phyloP scores from a whole-genome alignment of 2,797 vertebrate species.

The Knipowitschia caucasica region DNA sequence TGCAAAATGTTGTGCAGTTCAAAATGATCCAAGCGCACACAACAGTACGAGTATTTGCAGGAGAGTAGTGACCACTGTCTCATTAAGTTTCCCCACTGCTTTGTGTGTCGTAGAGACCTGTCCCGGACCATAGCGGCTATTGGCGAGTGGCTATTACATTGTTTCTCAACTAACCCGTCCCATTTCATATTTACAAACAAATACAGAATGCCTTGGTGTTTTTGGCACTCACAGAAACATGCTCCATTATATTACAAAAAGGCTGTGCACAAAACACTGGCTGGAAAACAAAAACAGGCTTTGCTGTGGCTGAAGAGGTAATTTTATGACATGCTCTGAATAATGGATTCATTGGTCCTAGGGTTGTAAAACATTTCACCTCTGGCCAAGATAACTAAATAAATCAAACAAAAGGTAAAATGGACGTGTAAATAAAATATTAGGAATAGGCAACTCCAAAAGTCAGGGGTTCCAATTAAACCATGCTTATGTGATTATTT shows the following conservation, averaged over 20 bases:
- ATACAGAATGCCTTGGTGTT: conserved; percentile 1
- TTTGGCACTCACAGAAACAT: conserved; percentile 15
- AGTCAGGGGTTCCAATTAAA: conserved; percentile 6
- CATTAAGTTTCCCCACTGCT: neutral
- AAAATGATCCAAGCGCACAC: too few relatives aligned
- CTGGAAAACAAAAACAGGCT: conserved; percentile 32
- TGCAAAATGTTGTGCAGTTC: too few relatives aligned
- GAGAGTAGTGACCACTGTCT: too few relatives aligned
- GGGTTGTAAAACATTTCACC: conserved; percentile 38
- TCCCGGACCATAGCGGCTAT: neutral
- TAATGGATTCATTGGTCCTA: conserved; percentile 52
- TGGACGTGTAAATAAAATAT: neutral
- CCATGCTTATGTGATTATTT: conserved; percentile 16
- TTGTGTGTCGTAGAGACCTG: neutral
- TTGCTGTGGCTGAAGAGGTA: conserved; percentile 23
- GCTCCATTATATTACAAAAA: conserved; percentile 21
- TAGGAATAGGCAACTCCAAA: conserved; percentile 3
- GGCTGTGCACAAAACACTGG: conserved; percentile 18
- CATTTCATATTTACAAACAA: conserved; percentile 2
- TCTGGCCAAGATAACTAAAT: conserved; percentile 18
- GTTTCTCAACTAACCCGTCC: neutral
- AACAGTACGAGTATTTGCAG: too few relatives aligned
- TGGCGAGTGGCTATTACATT: neutral
- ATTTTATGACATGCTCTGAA: conserved; percentile 50
- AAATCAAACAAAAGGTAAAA: conserved; percentile 13